Base-by-base conservation (phyloP, 2,888 invertebrate species). In the Brachynemurus nebulosus region DNA sequence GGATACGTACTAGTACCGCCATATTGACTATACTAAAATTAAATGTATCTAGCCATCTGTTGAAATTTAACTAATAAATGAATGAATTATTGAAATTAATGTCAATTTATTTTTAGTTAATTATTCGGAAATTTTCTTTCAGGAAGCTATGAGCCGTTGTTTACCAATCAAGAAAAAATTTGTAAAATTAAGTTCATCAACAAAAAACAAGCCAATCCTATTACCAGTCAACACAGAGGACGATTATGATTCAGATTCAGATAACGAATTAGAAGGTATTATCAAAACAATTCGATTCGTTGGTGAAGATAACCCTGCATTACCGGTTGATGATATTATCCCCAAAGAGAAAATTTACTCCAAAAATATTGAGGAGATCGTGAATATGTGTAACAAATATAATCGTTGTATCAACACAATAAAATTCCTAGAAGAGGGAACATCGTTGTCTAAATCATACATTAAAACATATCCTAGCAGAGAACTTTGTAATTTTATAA, bases 331-430 rank as follows among this genome's bases (percentile, higher is more conserved):
- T n/a, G 20, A 20, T 11, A 37, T 37, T 19, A 8, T 37, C 12
- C 37, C 37, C 3, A 8, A 18, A 4, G 20, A 37, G 18, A 20
- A 19, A 37, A 19, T 18, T 4, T 11, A 20, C 3, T 6, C 37
- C 12, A 20, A 14, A 2, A 37, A 18, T n/a, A 7, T 17, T n/a
- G 37, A 37, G 20, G 20, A 18, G 12, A 18, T 37, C 20, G 12
- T 7, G 12, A n/a, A n/a, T 18, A 6, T 37, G 9, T 37, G 37
- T 6, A 20, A 37, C 18, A 37, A 37, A 37, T 37, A 19, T 19
- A 37, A 37, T 37, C 37, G 37, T 2, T 37, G 37, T 19, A 20
- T 37, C 16, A 37, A 19, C 20, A 37, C 37, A 2, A 37, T 37
- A 19, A 2, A 20, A 20, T 37, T 37, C 18, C 18, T 37, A 7